These are phyloP conservation scores for Columba guinea DNA, from an alignment of 2,797 vertebrate genomes.

Conservation along the genomic window DNA sequence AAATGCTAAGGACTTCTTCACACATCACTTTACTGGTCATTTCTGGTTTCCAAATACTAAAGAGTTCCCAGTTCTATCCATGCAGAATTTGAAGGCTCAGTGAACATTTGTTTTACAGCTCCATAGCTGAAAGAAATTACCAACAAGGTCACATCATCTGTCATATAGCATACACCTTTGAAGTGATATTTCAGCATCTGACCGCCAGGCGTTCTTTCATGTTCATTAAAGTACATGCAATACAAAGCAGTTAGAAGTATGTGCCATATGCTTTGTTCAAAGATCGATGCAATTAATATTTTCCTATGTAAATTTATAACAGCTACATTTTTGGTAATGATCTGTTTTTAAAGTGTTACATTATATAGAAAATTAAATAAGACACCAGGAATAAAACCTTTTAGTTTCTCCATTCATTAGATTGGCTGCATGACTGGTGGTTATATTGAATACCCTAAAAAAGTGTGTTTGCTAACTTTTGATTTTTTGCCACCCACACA, in stretches of 20 bases:
- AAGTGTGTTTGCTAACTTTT: slow-evolving; percentile 66
- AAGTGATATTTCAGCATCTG: neutral
- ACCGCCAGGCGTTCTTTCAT: neutral
- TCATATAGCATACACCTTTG: neutral
- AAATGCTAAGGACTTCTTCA: neutral
- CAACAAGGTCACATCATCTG: neutral
- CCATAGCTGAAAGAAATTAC: neutral
- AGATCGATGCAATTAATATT: neutral
- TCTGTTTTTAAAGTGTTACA: neutral
- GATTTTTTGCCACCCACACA: slow-evolving; percentile 33
- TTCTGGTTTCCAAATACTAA: neutral
- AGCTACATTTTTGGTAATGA: neutral
- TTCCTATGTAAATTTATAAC: neutral
- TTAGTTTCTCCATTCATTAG: slow-evolving; percentile 32
- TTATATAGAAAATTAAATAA: neutral
- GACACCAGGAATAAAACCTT: neutral
- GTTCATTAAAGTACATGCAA: neutral
- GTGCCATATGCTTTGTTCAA: neutral
- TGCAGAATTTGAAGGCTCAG: neutral
- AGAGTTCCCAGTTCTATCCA: neutral
- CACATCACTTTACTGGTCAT: neutral
- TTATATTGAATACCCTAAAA: slow-evolving; percentile 40
- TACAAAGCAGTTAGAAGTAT: neutral
- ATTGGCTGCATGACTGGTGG: neutral
- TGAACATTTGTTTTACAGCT: neutral